Conservation (phyloP, 2,113 vertebrate genomes). For the Laterallus jamaicensis region DNA sequence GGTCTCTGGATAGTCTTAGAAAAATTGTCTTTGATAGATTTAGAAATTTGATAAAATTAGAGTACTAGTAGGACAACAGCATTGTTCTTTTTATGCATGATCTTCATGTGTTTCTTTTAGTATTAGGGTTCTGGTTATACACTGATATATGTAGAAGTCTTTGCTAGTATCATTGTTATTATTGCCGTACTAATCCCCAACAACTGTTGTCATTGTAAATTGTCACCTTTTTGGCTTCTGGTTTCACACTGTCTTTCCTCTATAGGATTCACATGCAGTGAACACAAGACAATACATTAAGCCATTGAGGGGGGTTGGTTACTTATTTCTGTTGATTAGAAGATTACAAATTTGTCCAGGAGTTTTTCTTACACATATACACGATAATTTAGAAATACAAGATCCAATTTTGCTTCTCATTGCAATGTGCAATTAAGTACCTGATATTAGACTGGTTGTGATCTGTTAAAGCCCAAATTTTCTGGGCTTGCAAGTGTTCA, state of each 20-base stretch:
- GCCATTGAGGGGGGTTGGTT: not conserved
- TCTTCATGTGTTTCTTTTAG: not conserved
- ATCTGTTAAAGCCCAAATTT: not conserved
- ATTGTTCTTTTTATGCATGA: not conserved
- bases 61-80: not conserved
- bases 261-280: not conserved
- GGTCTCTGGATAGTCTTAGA: not conserved
- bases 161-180: not conserved
- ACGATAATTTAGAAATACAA: not conserved
- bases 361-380: not conserved
- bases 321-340: not conserved
- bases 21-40: not conserved
- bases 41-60: not conserved
- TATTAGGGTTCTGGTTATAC: not conserved
- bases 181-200: rapidly evolving
- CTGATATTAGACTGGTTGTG: not conserved
- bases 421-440: not conserved
- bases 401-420: not conserved
- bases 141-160: not conserved
- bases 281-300: not conserved
- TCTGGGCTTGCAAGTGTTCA: not conserved
- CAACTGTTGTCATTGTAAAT: not conserved
- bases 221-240: not conserved
- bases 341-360: not conserved
- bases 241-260: not conserved